phyloP scores from a whole-genome alignment of 2,797 vertebrate genomes.

The Tragelaphus oryx region DNA sequence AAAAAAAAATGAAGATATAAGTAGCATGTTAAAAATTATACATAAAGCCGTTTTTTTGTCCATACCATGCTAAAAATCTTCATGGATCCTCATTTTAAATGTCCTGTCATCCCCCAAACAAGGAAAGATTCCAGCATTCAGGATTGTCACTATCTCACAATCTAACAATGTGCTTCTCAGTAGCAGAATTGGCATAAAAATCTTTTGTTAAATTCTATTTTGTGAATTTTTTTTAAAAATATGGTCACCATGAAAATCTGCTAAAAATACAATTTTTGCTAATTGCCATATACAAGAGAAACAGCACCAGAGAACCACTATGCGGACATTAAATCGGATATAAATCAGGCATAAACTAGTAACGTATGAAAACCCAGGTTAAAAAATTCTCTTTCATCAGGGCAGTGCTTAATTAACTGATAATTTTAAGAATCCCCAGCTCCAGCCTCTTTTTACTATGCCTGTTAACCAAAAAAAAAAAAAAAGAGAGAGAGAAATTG shows the following conservation, averaged over 20 bases:
- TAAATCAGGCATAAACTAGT: background rate
- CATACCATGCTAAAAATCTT: background rate
- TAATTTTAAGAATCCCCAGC: slow-evolving; percentile 2
- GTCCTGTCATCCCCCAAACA: background rate
- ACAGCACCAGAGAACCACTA: background rate
- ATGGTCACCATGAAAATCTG: slow-evolving; percentile 1
- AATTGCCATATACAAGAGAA: slow-evolving; percentile 12
- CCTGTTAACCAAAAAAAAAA: background rate
- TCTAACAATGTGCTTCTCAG: background rate
- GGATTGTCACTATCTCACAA: background rate
- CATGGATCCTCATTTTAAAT: background rate
- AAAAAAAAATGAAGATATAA: background rate
- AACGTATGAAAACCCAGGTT: slow-evolving; percentile 10
- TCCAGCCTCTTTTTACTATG: background rate
- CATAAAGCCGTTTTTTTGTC: background rate
- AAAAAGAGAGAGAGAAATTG: background rate
- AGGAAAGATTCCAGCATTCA: background rate
- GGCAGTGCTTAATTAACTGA: background rate
- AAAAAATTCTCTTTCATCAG: slow-evolving; percentile 27
- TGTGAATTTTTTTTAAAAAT: slow-evolving; percentile 36
- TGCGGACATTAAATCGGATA: background rate
- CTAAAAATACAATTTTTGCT: background rate
- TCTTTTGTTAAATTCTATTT: slow-evolving; percentile 1
- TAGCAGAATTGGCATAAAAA: background rate
- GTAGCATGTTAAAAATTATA: background rate